Evolutionary conservation across 2,113 vertebrate species (phyloP).

Genomic region (Prunella fulvescens): DNA sequence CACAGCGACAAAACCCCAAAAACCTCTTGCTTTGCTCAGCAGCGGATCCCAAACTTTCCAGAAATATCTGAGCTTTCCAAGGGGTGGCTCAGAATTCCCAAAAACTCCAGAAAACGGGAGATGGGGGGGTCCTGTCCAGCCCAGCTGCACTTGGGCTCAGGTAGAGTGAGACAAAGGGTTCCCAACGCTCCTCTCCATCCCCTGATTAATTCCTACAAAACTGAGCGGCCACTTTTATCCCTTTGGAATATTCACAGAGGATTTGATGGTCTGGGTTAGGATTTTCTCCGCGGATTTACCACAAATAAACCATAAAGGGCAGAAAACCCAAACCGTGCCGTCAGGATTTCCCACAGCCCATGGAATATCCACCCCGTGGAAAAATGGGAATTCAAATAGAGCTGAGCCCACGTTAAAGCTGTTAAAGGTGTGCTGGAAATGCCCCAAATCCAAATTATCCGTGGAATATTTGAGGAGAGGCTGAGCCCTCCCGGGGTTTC

Average conservation of each 20-base stretch:
- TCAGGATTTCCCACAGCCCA: fast-evolving
- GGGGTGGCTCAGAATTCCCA: not conserved
- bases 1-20: fast-evolving
- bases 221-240: not conserved
- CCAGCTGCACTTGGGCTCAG: not conserved
- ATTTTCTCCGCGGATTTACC: not conserved
- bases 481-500: not conserved
- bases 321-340: fast-evolving
- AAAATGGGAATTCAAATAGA: not conserved
- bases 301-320: not conserved
- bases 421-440: fast-evolving
- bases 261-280: not conserved
- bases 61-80: not conserved
- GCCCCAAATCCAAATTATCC: not conserved
- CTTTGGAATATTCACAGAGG: not conserved
- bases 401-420: not conserved
- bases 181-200: not conserved
- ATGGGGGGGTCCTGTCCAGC: not conserved
- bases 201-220: not conserved
- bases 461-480: fast-evolving
- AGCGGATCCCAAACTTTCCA: not conserved
- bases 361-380: fast-evolving
- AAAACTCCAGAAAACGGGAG: not conserved
- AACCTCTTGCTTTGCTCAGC: not conserved
- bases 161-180: not conserved